Percentiles rank a stretch among this genome's conserved stretches.
These are phyloP conservation scores for Acholoe squamosa DNA, from an alignment of 2,888 invertebrate species.

Conservation along the genomic window DNA sequence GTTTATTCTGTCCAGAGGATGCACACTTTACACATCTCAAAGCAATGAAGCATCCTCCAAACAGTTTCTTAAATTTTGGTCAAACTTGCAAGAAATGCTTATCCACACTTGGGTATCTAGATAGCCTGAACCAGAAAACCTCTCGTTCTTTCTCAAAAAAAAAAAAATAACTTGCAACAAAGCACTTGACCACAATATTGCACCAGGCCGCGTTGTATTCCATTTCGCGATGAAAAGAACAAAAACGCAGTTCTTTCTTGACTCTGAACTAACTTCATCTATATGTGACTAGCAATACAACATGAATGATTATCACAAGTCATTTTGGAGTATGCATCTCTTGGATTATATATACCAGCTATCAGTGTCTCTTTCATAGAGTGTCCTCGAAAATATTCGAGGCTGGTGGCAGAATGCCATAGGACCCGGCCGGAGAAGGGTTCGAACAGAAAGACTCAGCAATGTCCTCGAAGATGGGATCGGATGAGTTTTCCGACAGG, in stretches of 20 bases:
- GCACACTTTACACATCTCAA: too few relatives aligned
- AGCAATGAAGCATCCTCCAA: too few relatives aligned
- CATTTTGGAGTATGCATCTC: neutral
- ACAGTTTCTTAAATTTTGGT: too few relatives aligned
- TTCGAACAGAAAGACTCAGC: slow-evolving; percentile 51
- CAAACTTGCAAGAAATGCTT: too few relatives aligned
- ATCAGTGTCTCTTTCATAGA: neutral
- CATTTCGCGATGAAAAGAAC: too few relatives aligned
- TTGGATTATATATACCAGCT: neutral
- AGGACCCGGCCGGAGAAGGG: neutral
- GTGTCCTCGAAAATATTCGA: slow-evolving; percentile 38
- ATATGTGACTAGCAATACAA: neutral
- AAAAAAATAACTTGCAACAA: too few relatives aligned
- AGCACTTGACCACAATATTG: slow-evolving; percentile 30
- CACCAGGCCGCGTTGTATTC: neutral
- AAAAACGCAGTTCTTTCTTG: neutral
- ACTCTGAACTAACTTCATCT: neutral
- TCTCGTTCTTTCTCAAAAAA: too few relatives aligned
- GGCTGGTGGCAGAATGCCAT: slow-evolving; percentile 9
- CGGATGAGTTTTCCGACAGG: neutral
- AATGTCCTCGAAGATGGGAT: slow-evolving; percentile 20
- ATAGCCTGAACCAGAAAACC: too few relatives aligned
- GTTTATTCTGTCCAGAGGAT: too few relatives aligned
- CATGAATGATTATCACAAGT: slow-evolving; percentile 28
- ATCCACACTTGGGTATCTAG: too few relatives aligned